Percentiles rank a stretch among this genome's conserved stretches.
Evolutionary conservation across 2,113 vertebrate genomes (phyloP).

Genomic region (Pholis gunnellus): DNA sequence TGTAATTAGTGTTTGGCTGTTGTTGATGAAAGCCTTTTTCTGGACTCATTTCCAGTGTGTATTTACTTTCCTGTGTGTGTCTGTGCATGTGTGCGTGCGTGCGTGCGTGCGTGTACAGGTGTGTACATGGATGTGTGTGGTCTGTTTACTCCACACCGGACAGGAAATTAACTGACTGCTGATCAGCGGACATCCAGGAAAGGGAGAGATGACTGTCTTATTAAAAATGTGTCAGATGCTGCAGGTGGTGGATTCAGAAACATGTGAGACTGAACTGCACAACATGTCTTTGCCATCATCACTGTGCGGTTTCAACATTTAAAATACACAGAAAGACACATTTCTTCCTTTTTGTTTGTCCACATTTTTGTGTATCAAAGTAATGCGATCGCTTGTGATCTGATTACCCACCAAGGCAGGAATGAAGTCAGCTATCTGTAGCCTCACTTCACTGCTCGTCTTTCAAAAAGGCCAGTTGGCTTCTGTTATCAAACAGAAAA

Average conservation of each 20-base stretch:
- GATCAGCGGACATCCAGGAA: constrained; percentile 55
- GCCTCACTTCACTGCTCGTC: constrained; percentile 16
- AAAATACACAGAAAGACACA: not conserved
- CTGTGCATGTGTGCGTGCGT: not conserved
- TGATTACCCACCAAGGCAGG: constrained; percentile 34
- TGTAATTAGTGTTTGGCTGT: constrained; percentile 13
- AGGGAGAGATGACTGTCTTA: constrained; percentile 54
- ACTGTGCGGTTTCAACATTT: not conserved
- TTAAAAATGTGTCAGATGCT: constrained; percentile 66
- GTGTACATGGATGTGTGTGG: not conserved
- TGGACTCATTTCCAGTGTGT: constrained; percentile 21
- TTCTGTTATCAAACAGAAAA: constrained; percentile 12
- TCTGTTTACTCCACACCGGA: constrained; percentile 30
- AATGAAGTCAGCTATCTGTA: constrained; percentile 27
- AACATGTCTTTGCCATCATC: constrained; percentile 9
- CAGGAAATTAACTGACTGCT: constrained; percentile 73
- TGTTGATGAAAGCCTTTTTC: constrained; percentile 13
- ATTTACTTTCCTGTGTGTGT: not conserved
- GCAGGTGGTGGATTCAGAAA: constrained; percentile 42
- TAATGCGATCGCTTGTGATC: constrained; percentile 43
- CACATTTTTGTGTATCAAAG: constrained; percentile 26
- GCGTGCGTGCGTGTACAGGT: not conserved
- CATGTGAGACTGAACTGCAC: constrained; percentile 6
- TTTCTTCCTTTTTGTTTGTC: not conserved
- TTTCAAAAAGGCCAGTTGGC: not conserved